A percentile compares a stretch with the other conserved stretches of the same genome.
Conservation (phyloP, 2,888 invertebrate species). For the Meteorus cinctellus region DNA sequence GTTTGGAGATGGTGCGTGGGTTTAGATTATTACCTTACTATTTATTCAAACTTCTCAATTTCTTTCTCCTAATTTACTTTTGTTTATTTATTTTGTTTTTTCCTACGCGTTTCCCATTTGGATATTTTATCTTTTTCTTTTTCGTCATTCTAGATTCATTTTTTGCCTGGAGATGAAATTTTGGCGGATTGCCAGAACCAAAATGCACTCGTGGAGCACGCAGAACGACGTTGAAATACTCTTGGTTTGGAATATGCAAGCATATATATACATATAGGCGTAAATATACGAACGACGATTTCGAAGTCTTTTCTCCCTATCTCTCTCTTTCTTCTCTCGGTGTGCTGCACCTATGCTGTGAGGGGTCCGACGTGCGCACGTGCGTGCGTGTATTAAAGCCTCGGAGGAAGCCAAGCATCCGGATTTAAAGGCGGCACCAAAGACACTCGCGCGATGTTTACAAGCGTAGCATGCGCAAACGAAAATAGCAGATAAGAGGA, state of each 20-base stretch:
- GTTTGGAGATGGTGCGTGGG: conserved; percentile 26
- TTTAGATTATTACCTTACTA: conserved; percentile 36
- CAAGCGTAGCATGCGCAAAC: conserved; percentile 14
- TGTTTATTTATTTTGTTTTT: conserved; percentile 6
- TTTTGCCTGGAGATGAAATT: not conserved
- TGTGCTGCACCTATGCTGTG: not conserved
- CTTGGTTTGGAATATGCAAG: conserved; percentile 31
- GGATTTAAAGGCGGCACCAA: conserved; percentile 23
- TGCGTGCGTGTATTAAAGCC: conserved; percentile 4
- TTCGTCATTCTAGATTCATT: conserved; percentile 3
- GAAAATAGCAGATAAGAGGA: conserved; percentile 35
- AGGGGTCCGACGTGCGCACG: conserved; percentile 11
- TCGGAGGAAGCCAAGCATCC: conserved; percentile 14
- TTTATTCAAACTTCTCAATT: conserved; percentile 30
- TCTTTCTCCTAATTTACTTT: not conserved
- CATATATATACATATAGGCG: not conserved
- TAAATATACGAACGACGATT: conserved; percentile 3
- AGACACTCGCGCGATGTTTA: conserved; percentile 32
- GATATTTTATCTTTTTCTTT: not conserved
- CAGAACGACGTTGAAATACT: conserved; percentile 24
- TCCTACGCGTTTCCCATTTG: not conserved
- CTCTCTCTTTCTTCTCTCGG: not conserved
- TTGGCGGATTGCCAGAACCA: conserved; percentile 37
- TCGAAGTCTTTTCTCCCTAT: not conserved
- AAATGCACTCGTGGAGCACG: conserved; percentile 42